phyloP scores from a whole-genome alignment of 1,140 invertebrate genomes.

The Megathymus violae region DNA sequence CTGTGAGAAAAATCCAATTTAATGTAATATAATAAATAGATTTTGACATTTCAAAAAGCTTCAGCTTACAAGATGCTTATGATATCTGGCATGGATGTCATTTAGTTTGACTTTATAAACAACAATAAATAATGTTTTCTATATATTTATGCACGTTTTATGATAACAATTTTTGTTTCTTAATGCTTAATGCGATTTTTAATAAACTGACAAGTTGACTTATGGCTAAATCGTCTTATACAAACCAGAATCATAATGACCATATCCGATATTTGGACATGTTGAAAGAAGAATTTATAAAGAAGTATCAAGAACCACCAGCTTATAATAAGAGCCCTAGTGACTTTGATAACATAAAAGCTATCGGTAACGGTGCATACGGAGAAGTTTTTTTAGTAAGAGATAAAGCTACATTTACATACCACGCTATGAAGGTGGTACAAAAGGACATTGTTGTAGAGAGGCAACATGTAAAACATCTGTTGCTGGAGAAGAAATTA shows the following conservation, averaged over 20 bases:
- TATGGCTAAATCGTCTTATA: slow-evolving; percentile 61
- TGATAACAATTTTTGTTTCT: slow-evolving; percentile 37
- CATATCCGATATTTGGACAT: slow-evolving; percentile 65
- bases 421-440: slow-evolving; percentile 95
- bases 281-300: slow-evolving; percentile 66
- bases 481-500: slow-evolving; percentile 92
- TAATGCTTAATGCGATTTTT: slow-evolving; percentile 37
- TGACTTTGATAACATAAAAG: slow-evolving; percentile 67
- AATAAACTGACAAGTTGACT: slow-evolving; percentile 35
- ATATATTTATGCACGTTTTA: slow-evolving; percentile 42
- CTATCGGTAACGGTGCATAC: slow-evolving; percentile 94
- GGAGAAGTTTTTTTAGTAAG: slow-evolving; percentile 94
- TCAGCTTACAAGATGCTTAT: not conserved
- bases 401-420: slow-evolving; percentile 85
- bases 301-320: slow-evolving; percentile 49
- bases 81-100: not conserved
- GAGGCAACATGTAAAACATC: slow-evolving; percentile 92
- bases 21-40: too few species aligned
- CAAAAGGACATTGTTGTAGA: slow-evolving; percentile 94
- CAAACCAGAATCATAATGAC: slow-evolving; percentile 62
- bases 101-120: slow-evolving; percentile 14
- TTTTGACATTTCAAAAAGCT: not conserved
- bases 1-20: too few species aligned
- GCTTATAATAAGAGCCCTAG: slow-evolving; percentile 40
- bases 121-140: slow-evolving; percentile 31